Base-by-base conservation (phyloP, 2,888 invertebrate species). In the Fragum whitleyi region DNA sequence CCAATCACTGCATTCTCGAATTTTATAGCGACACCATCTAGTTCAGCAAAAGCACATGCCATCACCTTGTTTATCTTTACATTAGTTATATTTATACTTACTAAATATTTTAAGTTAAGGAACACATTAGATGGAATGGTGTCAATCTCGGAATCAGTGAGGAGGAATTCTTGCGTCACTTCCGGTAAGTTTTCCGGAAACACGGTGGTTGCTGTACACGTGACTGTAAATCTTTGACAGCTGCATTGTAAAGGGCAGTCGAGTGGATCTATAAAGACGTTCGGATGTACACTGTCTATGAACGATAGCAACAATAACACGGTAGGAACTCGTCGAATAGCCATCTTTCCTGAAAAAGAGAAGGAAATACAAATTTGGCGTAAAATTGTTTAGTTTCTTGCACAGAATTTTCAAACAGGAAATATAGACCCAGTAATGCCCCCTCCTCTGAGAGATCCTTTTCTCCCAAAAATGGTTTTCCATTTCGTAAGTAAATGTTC, bases 41-140 rank as follows among this genome's bases (percentile, higher is more conserved):
- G 65, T 39, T 80, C 80, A 0, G 83, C 79, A 42, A 83, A 83
- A 11, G 83, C 74, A 62, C 83, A 83, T 26, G 83, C 80, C 23
- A 69, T 62, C n/a, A 83, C 42, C 19, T 55, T 80, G 21, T n/a
- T 29, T 14, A 80, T 61, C 23, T 53, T 62, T 3, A 75, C 71
- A 26, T 39, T 42, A 0, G 28, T 32, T 21, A 83, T 75, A 19
- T 68, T 42, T 3, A 83, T 78, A 19, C 29, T 71, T n/a, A 28
- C 19, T 19, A 83, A 59, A 26, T 68, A 39, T 0, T 39, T 51
- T 47, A 78, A 53, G 14, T 75, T 61, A 11, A 69, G 47, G 32
- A 83, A 83, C 16, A 80, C 75, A 55, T 80, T 76, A 7, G 69
- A 73, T 21, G 73, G 80, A 21, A 83, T 71, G 32, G 28, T 26